A percentile compares a stretch with the other conserved stretches of the same genome.
These are phyloP conservation scores for Gadopsis marmoratus DNA, from an alignment of 2,797 vertebrate genomes.

Conservation along the genomic window DNA sequence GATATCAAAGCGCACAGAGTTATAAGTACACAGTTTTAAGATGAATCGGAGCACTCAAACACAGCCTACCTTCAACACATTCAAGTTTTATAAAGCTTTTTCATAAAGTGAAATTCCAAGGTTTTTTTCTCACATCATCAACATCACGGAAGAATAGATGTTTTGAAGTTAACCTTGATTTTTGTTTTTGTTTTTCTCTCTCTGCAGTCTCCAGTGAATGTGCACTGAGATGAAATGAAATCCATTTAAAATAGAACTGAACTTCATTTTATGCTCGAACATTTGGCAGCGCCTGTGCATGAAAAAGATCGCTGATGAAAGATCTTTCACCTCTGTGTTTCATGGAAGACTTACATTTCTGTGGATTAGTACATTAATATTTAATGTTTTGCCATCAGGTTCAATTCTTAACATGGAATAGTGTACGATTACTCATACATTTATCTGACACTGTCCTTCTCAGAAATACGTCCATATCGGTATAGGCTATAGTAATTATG, in stretches of 20 bases:
- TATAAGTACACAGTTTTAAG: slow-evolving; percentile 2
- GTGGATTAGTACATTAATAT: not conserved
- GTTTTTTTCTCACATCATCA: slow-evolving; percentile 26
- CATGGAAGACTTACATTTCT: not conserved
- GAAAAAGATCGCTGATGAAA: slow-evolving; percentile 14
- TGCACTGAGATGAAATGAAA: slow-evolving; percentile 7
- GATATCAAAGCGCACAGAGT: slow-evolving; percentile 18
- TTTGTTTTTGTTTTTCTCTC: not conserved
- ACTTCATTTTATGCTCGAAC: slow-evolving; percentile 15
- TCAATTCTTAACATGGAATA: not conserved
- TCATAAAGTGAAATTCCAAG: slow-evolving; percentile 15
- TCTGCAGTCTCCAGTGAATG: slow-evolving; percentile 21
- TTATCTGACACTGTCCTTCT: too few species aligned
- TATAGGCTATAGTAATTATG: too few species aligned
- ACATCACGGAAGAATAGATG: slow-evolving; percentile 15
- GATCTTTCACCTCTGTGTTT: not conserved
- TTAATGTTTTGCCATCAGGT: not conserved
- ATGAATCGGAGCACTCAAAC: slow-evolving; percentile 9
- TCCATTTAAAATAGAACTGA: slow-evolving; percentile 19
- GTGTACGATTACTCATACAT: not conserved
- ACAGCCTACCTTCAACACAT: not conserved
- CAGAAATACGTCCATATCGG: too few species aligned
- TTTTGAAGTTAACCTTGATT: slow-evolving; percentile 49
- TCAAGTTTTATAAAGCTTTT: slow-evolving; percentile 8
- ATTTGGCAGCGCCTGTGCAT: not conserved